Base-by-base conservation (phyloP, 1,140 invertebrate species). In the Heliothis subflexa region DNA sequence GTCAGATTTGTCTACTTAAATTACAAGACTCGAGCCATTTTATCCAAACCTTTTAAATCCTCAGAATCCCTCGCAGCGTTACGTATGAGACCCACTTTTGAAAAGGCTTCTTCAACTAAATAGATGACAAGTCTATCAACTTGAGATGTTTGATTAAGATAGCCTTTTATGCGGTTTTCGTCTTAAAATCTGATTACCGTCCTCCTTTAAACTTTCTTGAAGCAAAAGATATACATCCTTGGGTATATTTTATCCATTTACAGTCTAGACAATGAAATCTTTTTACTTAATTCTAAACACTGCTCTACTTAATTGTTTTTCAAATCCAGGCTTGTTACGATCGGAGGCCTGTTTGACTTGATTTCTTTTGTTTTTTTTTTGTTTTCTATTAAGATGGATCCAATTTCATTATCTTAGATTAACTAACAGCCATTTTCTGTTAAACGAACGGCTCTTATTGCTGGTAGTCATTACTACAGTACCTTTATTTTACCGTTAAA, bases 291-390 rank as follows among this genome's bases (percentile, higher is more conserved):
- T 59, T 59, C 21, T 25, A 0, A 66, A 21, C 40, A 28, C 12
- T 59, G 62, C 16, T 66, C 62, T 47, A 66, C 16, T 47, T 47
- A 66, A 66, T 66, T 47, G 62, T 66, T 66, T 66, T 66, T 66
- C 40, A 47, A 66, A 66, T 47, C 18, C 16, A 66, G 62, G 12
- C 10, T 18, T 13, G 12, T 66, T 9, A 2, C 25, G 59, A n/a
- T 66, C 40, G 9, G 1, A 18, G 33, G 28, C 62, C n/a, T 21
- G 45, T 66, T 18, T 40, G 16, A 18, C 16, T 66, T 47, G n/a
- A 47, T 21, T 45, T 64, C 61, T 45, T 64, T 64, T 16, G 28
- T 40, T 61, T 25, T 25, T 25, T 25, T 25, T 25, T 25, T 25
- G 21, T 62, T 16, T 25, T 40, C 14, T 40, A n/a, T 40, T 25